A percentile compares a stretch with the other conserved stretches of the same genome.
phyloP scores from a whole-genome alignment of 2,888 invertebrate genomes.

The Thelaira solivaga region DNA sequence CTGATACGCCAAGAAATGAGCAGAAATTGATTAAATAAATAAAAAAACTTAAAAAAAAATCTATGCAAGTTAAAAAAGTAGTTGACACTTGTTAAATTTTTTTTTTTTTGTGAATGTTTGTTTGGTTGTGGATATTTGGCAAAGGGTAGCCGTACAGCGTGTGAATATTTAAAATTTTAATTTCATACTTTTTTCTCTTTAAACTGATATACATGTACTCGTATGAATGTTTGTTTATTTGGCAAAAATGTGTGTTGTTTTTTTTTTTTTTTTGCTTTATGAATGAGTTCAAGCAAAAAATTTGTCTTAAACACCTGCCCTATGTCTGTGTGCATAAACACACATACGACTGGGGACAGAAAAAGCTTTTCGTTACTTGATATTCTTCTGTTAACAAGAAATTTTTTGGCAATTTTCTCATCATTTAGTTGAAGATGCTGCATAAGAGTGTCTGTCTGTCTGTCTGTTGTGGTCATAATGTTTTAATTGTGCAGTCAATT shows the following conservation, averaged over 20 bases:
- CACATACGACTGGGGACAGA: no score
- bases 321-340: conserved; percentile 53
- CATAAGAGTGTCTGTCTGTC: background rate
- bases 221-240: background rate
- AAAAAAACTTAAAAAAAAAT: background rate
- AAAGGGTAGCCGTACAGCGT: conserved; percentile 59
- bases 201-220: background rate
- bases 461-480: conserved; percentile 9
- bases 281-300: conserved; percentile 40
- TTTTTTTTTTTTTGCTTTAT: conserved; percentile 20
- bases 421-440: conserved; percentile 52
- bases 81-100: background rate
- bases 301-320: conserved; percentile 51
- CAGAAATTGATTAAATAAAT: background rate
- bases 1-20: no score
- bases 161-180: conserved; percentile 51
- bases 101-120: background rate
- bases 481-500: conserved; percentile 51
- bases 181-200: background rate
- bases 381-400: conserved; percentile 44
- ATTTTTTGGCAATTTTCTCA: conserved; percentile 61
- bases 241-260: background rate
- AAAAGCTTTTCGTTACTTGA: conserved; percentile 55
- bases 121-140: background rate
- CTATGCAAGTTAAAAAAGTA: background rate